Conservation (phyloP, 2,113 vertebrate genomes). For the Tychaedon coryphoeus region DNA sequence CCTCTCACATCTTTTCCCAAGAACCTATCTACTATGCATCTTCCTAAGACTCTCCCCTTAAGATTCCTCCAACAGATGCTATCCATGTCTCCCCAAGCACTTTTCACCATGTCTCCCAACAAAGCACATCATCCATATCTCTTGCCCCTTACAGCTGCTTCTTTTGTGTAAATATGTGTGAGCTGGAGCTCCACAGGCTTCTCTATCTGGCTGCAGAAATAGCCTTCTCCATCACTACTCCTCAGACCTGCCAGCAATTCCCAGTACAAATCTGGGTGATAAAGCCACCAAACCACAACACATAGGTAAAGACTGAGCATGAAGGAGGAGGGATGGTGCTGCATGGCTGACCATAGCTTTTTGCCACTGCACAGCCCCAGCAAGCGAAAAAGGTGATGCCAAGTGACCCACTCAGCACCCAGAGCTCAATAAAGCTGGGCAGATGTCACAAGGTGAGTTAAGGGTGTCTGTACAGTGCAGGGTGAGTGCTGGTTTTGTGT, state of each 20-base stretch:
- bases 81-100: not conserved
- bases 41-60: not conserved
- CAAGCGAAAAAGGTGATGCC: not conserved
- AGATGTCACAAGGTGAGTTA: too few species aligned
- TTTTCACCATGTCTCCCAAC: not conserved
- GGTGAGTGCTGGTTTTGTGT: fast-evolving
- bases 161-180: not conserved
- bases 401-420: not conserved
- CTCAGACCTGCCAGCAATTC: not conserved
- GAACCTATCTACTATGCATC: not conserved
- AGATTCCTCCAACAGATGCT: not conserved
- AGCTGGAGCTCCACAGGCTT: not conserved
- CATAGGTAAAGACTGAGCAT: fast-evolving
- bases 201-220: not conserved
- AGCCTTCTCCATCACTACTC: not conserved
- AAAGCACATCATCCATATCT: not conserved
- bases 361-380: not conserved
- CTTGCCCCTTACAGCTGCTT: not conserved
- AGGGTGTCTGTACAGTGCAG: not conserved
- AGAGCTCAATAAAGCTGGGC: not conserved
- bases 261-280: too few species aligned
- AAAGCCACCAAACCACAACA: not conserved
- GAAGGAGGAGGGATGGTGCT: not conserved
- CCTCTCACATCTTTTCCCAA: not conserved
- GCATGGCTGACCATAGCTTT: not conserved